These are phyloP conservation scores for Probosciger aterrimus DNA, from an alignment of 2,113 vertebrate genomes.

Conservation along the genomic window DNA sequence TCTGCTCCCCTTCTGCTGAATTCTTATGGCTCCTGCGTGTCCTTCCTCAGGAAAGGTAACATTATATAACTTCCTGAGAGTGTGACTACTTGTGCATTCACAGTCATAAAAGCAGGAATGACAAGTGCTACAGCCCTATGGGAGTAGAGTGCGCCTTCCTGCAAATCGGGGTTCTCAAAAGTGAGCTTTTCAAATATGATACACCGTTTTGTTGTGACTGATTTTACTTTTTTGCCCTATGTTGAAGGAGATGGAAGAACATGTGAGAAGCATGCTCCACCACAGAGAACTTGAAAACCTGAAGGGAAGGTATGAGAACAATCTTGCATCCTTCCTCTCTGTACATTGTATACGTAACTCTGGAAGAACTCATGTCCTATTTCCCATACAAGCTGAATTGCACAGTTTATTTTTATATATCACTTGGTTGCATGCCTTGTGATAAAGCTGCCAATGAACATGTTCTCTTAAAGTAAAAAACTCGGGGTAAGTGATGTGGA, in stretches of 20 bases:
- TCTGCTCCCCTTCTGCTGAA: not conserved
- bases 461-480: not conserved
- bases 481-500: not conserved
- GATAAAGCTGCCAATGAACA: not conserved
- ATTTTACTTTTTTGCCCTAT: slow-evolving; percentile 26
- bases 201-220: not conserved
- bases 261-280: slow-evolving; percentile 97
- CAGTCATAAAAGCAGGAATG: not conserved
- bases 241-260: slow-evolving; percentile 93
- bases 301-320: slow-evolving; percentile 87
- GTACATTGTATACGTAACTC: not conserved
- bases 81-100: not conserved
- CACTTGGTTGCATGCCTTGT: not conserved
- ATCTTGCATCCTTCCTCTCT: not conserved
- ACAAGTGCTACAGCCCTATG: not conserved
- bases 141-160: not conserved
- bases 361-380: not conserved
- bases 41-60: not conserved
- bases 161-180: not conserved
- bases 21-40: not conserved
- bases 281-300: slow-evolving; percentile 97
- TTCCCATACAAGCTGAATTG: not conserved
- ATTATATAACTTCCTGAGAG: not conserved
- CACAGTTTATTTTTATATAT: not conserved
- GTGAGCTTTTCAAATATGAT: not conserved